Conservation (phyloP, 2,797 vertebrate genomes). For the Tapera naevia region DNA sequence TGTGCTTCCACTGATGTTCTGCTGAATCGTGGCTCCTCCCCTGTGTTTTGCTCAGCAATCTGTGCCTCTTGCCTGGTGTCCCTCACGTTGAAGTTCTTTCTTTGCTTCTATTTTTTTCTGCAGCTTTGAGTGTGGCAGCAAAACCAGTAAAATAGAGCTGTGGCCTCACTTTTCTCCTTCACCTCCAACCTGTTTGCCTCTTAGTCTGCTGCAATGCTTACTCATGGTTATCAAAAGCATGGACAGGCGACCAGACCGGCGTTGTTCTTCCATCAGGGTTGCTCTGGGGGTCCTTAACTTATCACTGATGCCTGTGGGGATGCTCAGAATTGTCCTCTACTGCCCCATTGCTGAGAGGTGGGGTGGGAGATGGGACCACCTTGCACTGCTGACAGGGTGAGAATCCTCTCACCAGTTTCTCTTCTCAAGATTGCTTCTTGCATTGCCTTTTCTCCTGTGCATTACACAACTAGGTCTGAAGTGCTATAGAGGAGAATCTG, state of each 20-base stretch:
- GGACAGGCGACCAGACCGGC: background rate
- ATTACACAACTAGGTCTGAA: fast-evolving
- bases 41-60: background rate
- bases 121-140: background rate
- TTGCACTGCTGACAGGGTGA: fast-evolving
- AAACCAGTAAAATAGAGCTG: background rate
- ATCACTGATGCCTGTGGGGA: background rate
- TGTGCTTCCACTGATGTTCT: background rate
- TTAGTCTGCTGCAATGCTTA: too few species aligned
- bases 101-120: background rate
- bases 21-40: background rate
- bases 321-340: too few species aligned
- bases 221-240: too few species aligned
- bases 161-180: background rate
- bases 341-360: fast-evolving
- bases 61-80: background rate
- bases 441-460: background rate
- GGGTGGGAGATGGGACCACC: background rate
- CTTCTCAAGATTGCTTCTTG: background rate
- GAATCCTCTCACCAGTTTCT: background rate
- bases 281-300: background rate
- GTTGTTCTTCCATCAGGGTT: background rate
- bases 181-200: background rate
- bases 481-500: background rate
- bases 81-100: background rate